Conservation (phyloP, 1,140 invertebrate species). For the Rhopalosiphum maidis region DNA sequence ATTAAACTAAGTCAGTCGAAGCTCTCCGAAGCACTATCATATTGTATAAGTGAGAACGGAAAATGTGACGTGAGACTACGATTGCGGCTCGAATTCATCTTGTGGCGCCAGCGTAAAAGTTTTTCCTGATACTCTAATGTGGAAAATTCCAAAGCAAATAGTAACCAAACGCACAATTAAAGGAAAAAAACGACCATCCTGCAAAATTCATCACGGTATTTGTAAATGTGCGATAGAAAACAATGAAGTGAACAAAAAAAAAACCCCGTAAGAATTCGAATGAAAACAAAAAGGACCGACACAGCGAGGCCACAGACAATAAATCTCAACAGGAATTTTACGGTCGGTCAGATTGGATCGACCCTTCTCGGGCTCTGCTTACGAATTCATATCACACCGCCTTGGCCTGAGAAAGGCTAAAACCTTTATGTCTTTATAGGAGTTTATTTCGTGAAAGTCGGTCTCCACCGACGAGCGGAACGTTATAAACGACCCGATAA, state of each 20-base stretch:
- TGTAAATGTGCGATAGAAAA: not conserved
- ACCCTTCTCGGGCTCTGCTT: conserved; percentile 37
- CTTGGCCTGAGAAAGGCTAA: conserved; percentile 51
- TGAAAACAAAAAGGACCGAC: conserved; percentile 22
- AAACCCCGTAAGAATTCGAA: conserved; percentile 6
- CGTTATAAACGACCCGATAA: conserved; percentile 55
- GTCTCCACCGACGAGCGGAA: not conserved
- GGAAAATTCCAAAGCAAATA: conserved; percentile 29
- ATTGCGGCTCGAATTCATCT: not conserved
- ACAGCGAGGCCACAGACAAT: conserved; percentile 30
- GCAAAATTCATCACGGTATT: not conserved
- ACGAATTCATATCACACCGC: conserved; percentile 54
- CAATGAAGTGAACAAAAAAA: conserved; percentile 47
- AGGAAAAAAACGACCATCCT: not conserved
- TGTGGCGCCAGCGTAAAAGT: conserved; percentile 47
- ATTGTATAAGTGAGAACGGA: not conserved
- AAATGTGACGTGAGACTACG: not conserved
- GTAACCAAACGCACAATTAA: conserved; percentile 36
- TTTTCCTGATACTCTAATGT: conserved; percentile 36
- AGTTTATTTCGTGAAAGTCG: conserved; percentile 42
- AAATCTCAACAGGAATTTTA: conserved; percentile 51
- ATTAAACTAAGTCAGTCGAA: not conserved
- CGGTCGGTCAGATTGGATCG: conserved; percentile 47
- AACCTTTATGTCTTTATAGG: conserved; percentile 56
- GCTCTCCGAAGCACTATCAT: not conserved